Percentiles rank a stretch among this genome's conserved stretches.
These are phyloP conservation scores for Rhinichthys klamathensis DNA, from an alignment of 2,113 vertebrate species.

Conservation along the genomic window DNA sequence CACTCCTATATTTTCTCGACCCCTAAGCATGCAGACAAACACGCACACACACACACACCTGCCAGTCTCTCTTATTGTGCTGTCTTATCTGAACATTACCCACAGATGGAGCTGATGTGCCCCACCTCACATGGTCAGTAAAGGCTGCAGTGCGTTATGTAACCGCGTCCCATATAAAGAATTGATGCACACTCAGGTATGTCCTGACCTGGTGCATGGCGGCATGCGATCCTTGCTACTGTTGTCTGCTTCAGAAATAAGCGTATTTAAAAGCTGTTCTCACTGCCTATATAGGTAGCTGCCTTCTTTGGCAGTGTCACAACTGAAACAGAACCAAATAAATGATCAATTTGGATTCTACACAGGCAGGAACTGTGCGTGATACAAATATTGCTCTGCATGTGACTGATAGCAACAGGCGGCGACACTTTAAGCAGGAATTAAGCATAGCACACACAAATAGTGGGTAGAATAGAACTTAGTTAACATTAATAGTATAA, in stretches of 20 bases:
- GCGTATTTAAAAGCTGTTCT: background rate
- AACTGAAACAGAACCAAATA: background rate
- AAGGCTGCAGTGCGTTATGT: slow-evolving; percentile 38
- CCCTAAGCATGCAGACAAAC: slow-evolving; percentile 42
- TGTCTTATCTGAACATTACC: slow-evolving; percentile 48
- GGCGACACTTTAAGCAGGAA: background rate
- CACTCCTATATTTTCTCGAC: slow-evolving; percentile 23
- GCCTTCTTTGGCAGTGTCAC: background rate
- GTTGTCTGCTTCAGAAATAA: background rate
- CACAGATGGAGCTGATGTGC: slow-evolving; percentile 58
- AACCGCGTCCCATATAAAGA: slow-evolving; percentile 26
- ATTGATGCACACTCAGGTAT: background rate
- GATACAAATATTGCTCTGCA: background rate
- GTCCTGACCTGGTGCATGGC: background rate
- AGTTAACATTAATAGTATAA: background rate
- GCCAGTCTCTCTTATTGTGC: background rate
- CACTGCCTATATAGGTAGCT: background rate
- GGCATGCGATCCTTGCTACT: background rate
- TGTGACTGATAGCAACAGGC: background rate
- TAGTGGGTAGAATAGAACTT: background rate
- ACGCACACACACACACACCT: slow-evolving; percentile 24
- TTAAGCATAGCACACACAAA: background rate
- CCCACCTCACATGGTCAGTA: slow-evolving; percentile 28
- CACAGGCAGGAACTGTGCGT: background rate
- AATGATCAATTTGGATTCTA: background rate